Evolutionary conservation across 2,797 vertebrate species (phyloP), one percentile per base, ranked within the genome.

Genomic region (Anabacerthia variegaticeps): DNA sequence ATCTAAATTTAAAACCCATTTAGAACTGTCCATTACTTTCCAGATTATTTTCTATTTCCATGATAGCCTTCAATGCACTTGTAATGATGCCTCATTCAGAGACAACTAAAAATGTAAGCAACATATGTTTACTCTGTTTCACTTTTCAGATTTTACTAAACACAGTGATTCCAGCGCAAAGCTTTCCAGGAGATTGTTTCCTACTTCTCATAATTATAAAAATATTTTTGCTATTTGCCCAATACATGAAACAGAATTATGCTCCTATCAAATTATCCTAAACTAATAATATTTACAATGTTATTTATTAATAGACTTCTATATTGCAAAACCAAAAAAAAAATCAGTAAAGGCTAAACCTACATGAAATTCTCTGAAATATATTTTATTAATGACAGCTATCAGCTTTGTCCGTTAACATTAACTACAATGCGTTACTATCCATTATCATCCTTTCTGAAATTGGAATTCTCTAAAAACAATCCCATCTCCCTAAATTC

Each of bases 31-130:
- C 61, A 88, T 94, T 89, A 85, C 68, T 17, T 58, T 89, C 14
- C 75, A 73, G 87, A 94, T 96, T 83, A 96, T 83, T 89, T 66
- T 78, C 26, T 52, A 91, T 91, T 96, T 89, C 68, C 68, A 88
- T 19, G 36, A 63, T 37, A 91, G 68, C 66, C 43, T 91, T 92
- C 73, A 66, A 80, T 0, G 1, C 26, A 67, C 37, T 91, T 88
- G 36, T 24, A 94, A 88, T 49, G 48, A 48, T 76, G 73, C 23
- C 43, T 92, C 61, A 79, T 71, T 80, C 73, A 51, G 15, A 79
- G 46, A 66, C 41, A 93, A 77, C 28, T 69, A 43, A 77, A 90
- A 89, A 80, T 54, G 39, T 51, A 74, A 72, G 78, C 54, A 83
- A 72, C 27, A 16, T 90, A 56, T 55, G 44, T 66, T 92, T 75